Evolutionary conservation across 2,797 vertebrate genomes (phyloP), one percentile per base, ranked within the genome.

Genomic region (Xiphorhynchus erythropygius): DNA sequence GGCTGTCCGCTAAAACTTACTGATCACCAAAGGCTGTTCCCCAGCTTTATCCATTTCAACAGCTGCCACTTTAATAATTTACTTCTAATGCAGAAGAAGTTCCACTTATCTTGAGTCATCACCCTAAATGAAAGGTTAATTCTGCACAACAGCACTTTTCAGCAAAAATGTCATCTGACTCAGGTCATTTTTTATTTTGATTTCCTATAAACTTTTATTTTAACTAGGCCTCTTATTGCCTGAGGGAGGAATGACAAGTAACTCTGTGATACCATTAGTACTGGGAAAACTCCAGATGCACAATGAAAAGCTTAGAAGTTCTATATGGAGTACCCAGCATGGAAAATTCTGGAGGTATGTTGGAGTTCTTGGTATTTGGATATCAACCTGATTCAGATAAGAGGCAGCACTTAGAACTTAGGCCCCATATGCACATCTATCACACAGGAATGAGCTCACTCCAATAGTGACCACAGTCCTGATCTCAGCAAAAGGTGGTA

Each of bases 261-360:
- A 42, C 55, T 74, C n/a, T 22, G 18, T 35, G 21, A 67, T 19
- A 73, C 22, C 11, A 39, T 9, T 27, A 62, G 46, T 7, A 60
- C 44, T 21, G 6, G 19, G 65, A 87, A 57, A 33, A 65, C 46
- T 78, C 35, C 55, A 78, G 19, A 50, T 19, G 11, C 0, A 0
- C 6, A 41, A 18, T 24, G 5, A 11, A 71, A 88, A 94, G 15
- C 27, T 18, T 6, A 52, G 21, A 69, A 69, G 13, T 49, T 79
- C 62, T 15, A 18, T 6, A 63, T 0, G 2, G 25, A 77, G 30
- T 23, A 35, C 3, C 4, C 57, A 68, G 18, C 0, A 0, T 6
- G 4, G 49, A 46, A 46, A 91, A 83, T 13, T 35, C 57, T 57
- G 24, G 30, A 80, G 5, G 9, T 30, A 59, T 55, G 90, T 19